Percentiles rank a stretch among this genome's conserved stretches.
These are phyloP conservation scores for Alentia gelatinosa DNA, from an alignment of 2,888 invertebrate species.

Conservation along the genomic window DNA sequence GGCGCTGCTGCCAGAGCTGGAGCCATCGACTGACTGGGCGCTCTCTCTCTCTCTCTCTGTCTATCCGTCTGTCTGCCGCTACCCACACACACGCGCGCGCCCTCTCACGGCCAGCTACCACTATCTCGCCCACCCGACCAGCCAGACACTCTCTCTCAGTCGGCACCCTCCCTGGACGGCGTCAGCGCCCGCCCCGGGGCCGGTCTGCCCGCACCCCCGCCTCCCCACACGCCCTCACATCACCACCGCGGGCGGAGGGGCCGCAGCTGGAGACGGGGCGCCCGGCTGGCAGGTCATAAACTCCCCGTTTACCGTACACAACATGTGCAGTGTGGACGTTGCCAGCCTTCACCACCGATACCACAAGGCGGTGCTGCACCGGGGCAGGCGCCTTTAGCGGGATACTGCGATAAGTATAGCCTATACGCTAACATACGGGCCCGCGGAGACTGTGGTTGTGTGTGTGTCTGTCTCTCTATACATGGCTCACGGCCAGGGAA, in stretches of 20 bases:
- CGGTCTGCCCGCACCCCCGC: neutral
- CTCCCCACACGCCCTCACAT: neutral
- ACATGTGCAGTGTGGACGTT: neutral
- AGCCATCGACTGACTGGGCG: neutral
- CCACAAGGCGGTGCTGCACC: neutral
- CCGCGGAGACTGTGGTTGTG: neutral
- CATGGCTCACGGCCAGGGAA: too few relatives aligned
- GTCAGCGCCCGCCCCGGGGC: neutral
- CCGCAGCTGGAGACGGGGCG: neutral
- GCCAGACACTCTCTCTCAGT: neutral
- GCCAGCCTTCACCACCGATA: neutral
- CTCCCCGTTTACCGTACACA: neutral
- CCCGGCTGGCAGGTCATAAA: constrained; percentile 20
- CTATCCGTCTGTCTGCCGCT: neutral
- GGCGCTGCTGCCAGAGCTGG: neutral
- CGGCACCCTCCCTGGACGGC: neutral
- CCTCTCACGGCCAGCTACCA: neutral
- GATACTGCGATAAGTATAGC: too few relatives aligned
- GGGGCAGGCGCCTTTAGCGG: neutral
- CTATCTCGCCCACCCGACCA: neutral
- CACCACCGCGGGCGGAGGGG: neutral
- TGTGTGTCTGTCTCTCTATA: too few relatives aligned
- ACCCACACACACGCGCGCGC: neutral
- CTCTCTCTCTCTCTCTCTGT: neutral
- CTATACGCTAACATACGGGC: neutral